Evolutionary conservation across 2,113 vertebrate genomes (phyloP).

Genomic region (Dicentrarchus labrax): DNA sequence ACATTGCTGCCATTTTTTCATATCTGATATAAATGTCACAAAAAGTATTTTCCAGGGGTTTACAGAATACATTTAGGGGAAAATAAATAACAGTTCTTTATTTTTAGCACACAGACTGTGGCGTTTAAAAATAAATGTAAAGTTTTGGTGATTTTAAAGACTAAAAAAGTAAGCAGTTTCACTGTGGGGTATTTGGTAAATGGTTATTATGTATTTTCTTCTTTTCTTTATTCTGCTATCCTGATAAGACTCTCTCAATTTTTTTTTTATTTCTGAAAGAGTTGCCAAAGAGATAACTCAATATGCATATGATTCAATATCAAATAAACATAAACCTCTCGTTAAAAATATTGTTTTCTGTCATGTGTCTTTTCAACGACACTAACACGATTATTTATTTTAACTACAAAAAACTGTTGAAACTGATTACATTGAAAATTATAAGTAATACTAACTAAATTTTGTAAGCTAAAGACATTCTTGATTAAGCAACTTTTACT

Average conservation of each 20-base stretch:
- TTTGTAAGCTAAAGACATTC: no score
- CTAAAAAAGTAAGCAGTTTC: background rate
- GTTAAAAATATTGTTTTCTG: no score
- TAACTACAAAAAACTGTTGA: no score
- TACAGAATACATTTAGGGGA: no score
- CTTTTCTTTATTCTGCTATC: background rate
- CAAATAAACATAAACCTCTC: background rate
- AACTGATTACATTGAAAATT: no score
- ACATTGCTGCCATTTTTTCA: background rate
- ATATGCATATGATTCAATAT: background rate
- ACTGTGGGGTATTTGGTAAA: background rate
- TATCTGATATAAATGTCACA: background rate
- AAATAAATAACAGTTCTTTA: no score
- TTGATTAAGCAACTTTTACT: no score
- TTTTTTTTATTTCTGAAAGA: no score
- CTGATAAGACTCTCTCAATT: background rate
- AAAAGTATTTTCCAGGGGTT: no score
- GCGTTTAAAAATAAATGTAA: background rate
- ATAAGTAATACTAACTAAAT: no score
- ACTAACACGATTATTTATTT: background rate
- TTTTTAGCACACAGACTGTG: background rate
- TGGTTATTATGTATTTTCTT: background rate
- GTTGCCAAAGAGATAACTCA: no score
- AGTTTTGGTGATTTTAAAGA: background rate
- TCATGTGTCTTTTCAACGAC: background rate